Conservation (phyloP, 2,888 invertebrate species). For the Lepidochrysops patricia region DNA sequence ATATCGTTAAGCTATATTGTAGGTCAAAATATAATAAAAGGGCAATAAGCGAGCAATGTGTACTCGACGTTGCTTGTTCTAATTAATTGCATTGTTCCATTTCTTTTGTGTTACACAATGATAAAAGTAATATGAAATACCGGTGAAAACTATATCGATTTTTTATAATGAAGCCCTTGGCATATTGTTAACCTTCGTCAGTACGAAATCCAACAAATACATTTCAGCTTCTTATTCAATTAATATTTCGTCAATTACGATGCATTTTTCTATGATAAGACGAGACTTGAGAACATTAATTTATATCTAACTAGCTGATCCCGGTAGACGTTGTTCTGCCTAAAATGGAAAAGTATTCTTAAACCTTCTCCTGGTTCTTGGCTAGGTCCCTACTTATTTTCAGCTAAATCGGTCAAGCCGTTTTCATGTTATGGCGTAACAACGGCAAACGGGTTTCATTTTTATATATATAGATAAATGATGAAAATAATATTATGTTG, state of each 20-base stretch:
- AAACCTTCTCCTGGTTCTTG: too few relatives aligned
- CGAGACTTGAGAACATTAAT: too few relatives aligned
- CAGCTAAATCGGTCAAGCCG: too few relatives aligned
- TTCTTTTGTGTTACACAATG: background rate
- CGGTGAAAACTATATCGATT: background rate
- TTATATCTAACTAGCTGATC: too few relatives aligned
- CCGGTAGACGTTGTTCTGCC: too few relatives aligned
- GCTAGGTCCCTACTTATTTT: too few relatives aligned
- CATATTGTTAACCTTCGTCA: background rate
- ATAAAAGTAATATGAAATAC: background rate
- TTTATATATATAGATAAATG: too few relatives aligned
- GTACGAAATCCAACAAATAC: too few relatives aligned
- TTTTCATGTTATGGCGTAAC: too few relatives aligned
- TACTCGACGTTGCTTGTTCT: background rate
- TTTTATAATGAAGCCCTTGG: background rate
- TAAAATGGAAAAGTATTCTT: too few relatives aligned
- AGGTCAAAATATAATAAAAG: conserved; percentile 48
- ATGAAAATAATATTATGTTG: too few relatives aligned
- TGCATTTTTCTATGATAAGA: background rate
- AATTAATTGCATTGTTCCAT: conserved; percentile 1
- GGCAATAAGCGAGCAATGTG: conserved; percentile 26
- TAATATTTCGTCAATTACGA: background rate
- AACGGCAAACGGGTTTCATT: too few relatives aligned
- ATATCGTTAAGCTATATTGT: conserved; percentile 50
- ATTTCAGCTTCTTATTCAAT: background rate